A percentile compares a stretch with the other conserved stretches of the same genome.
phyloP scores from a whole-genome alignment of 2,113 vertebrate genomes.

The Oriolus oriolus region DNA sequence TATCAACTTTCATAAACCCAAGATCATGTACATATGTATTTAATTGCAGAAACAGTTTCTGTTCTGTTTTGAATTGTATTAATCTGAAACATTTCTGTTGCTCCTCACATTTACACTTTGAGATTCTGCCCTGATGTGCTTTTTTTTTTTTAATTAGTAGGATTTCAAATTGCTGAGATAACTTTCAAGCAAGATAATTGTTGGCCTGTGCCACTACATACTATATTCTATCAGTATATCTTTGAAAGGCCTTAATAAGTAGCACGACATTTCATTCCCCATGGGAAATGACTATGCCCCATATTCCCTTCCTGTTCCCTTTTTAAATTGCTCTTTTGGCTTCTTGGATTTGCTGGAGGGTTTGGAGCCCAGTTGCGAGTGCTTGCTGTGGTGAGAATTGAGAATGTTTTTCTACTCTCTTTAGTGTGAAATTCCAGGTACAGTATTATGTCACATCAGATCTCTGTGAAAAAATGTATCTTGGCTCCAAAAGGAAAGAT shows the following conservation, averaged over 20 bases:
- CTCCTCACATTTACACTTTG: conserved; percentile 1
- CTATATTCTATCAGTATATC: neutral
- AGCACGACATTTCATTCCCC: neutral
- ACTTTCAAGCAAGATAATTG: neutral
- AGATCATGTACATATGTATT: neutral
- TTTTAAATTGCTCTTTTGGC: conserved; percentile 1
- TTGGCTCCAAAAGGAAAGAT: conserved; percentile 52
- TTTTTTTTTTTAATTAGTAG: neutral
- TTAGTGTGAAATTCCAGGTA: conserved; percentile 58
- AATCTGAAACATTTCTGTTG: conserved; percentile 21
- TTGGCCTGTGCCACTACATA: neutral
- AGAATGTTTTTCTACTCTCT: conserved; percentile 44
- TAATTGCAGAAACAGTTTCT: conserved; percentile 17
- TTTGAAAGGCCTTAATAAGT: conserved; percentile 6
- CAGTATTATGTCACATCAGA: conserved; percentile 53
- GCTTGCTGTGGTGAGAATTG: neutral
- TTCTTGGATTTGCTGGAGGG: neutral
- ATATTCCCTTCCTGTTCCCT: neutral
- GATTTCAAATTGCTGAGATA: conserved; percentile 14
- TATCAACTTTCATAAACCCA: neutral
- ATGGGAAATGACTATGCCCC: neutral
- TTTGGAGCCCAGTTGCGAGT: neutral
- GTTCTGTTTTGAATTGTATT: neutral
- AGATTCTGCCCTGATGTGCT: neutral
- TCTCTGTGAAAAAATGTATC: conserved; percentile 49